These are phyloP conservation scores for Indicator maculatus DNA, from an alignment of 2,113 vertebrate genomes.

Conservation along the genomic window DNA sequence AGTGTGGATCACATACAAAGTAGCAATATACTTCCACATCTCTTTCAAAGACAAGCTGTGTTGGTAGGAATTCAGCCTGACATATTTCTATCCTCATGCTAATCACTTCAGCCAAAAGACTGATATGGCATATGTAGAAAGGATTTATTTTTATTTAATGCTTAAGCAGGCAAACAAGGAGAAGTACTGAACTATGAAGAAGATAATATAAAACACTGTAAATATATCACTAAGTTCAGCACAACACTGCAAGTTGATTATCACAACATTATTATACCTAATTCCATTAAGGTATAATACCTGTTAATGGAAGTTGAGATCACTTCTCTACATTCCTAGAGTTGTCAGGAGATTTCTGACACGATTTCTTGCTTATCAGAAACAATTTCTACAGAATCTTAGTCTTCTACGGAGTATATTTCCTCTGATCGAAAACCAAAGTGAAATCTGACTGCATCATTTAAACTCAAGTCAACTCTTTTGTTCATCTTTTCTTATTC, in stretches of 20 bases:
- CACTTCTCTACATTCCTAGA: background rate
- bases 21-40: background rate
- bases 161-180: slow-evolving; percentile 2
- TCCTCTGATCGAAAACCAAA: background rate
- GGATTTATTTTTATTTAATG: background rate
- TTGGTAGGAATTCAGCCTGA: background rate
- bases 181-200: background rate
- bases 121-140: background rate
- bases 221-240: background rate
- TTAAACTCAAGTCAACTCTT: background rate
- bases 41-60: background rate
- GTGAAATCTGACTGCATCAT: background rate
- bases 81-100: background rate
- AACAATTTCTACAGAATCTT: background rate
- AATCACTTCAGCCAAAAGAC: background rate
- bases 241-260: background rate
- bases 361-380: background rate
- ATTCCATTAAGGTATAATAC: background rate
- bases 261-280: background rate
- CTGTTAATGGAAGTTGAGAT: background rate
- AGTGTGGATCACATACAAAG: background rate
- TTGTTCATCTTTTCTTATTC: background rate
- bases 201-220: background rate
- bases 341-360: background rate
- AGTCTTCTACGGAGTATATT: background rate